phyloP scores from a whole-genome alignment of 2,797 vertebrate species.

The Mus minutoides region DNA sequence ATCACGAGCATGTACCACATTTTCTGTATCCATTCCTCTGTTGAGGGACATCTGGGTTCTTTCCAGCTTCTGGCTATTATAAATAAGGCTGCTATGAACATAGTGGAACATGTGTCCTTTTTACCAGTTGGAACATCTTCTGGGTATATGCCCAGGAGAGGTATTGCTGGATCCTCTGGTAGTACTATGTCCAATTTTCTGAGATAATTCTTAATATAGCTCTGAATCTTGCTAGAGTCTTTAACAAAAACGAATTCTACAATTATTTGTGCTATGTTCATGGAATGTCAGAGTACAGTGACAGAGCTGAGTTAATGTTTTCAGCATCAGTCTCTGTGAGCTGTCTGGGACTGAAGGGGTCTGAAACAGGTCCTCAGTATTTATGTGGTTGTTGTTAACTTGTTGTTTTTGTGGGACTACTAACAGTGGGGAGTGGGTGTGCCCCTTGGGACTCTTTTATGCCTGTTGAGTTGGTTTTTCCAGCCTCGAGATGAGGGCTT shows the following conservation, averaged over 20 bases:
- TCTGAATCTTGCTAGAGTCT: background rate
- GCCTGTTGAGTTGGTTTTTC: background rate
- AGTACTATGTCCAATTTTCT: too few species aligned
- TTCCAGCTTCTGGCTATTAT: too few species aligned
- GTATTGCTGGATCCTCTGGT: too few species aligned
- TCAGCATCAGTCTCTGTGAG: constrained; percentile 8
- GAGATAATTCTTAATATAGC: background rate
- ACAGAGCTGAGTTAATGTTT: background rate
- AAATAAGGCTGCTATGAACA: too few species aligned
- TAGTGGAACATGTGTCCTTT: too few species aligned
- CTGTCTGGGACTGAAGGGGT: background rate
- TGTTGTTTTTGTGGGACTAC: background rate
- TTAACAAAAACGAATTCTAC: background rate
- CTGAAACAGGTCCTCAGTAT: background rate
- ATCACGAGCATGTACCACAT: too few species aligned
- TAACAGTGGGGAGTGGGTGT: background rate
- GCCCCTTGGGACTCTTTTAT: background rate
- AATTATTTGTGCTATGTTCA: background rate
- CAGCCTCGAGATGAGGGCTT: background rate
- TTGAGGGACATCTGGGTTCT: too few species aligned
- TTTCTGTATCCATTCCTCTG: too few species aligned
- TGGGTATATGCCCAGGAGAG: too few species aligned
- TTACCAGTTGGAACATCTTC: too few species aligned
- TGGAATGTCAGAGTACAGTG: background rate
- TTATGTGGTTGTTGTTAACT: background rate